A percentile compares a stretch with the other conserved stretches of the same genome.
Conservation (phyloP, 2,888 invertebrate genomes). For the Acrobasis repandana region DNA sequence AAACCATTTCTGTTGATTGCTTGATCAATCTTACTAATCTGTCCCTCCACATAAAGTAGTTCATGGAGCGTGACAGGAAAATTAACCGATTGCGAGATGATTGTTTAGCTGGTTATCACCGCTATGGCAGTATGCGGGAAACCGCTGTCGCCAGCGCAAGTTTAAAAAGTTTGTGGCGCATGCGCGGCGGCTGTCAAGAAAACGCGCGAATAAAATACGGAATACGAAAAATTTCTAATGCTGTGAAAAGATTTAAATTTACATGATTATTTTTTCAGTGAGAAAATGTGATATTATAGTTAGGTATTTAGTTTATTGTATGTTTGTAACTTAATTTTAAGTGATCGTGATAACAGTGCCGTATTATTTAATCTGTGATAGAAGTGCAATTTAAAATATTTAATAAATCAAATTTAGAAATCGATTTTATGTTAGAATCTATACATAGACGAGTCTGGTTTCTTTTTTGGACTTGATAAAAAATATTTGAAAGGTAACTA, state of each 20-base stretch:
- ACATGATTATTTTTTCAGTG: background rate
- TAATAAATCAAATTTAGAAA: too few species aligned
- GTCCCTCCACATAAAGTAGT: slow-evolving; percentile 31
- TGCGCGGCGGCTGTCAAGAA: slow-evolving; percentile 41
- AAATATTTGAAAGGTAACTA: too few species aligned
- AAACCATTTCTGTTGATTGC: slow-evolving; percentile 6
- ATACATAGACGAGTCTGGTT: too few species aligned
- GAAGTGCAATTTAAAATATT: slow-evolving; percentile 6
- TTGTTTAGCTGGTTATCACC: slow-evolving; percentile 38
- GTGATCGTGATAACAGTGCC: background rate
- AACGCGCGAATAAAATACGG: slow-evolving; percentile 52
- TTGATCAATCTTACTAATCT: slow-evolving; percentile 30
- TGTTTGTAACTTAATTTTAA: background rate
- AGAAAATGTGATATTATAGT: slow-evolving; percentile 6
- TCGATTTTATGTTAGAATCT: too few species aligned
- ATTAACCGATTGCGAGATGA: slow-evolving; percentile 52
- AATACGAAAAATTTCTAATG: slow-evolving; percentile 2
- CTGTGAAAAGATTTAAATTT: background rate
- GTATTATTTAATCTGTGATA: slow-evolving; percentile 12
- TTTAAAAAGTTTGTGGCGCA: slow-evolving; percentile 55
- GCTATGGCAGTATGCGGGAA: slow-evolving; percentile 57
- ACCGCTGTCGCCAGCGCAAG: slow-evolving; percentile 63
- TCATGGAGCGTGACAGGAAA: slow-evolving; percentile 49
- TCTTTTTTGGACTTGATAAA: too few species aligned
- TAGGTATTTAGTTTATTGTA: background rate